phyloP scores from a whole-genome alignment of 2,888 invertebrate species.

The Drosophila pseudotakahashii region DNA sequence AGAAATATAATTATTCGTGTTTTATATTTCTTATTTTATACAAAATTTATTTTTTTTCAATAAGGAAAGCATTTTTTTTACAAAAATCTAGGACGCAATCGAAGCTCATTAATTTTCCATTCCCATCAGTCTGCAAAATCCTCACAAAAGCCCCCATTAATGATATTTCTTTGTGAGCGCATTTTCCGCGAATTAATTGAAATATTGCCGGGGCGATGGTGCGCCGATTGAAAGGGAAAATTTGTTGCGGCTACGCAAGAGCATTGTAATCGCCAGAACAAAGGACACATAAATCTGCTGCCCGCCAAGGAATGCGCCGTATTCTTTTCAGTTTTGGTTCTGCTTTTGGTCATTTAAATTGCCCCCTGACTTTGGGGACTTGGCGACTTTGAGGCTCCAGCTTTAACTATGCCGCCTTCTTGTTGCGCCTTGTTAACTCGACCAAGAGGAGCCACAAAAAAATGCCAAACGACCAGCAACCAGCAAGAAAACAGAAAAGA shows the following conservation, averaged over 20 bases:
- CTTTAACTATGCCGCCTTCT: constrained; percentile 75
- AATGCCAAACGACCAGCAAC: constrained; percentile 19
- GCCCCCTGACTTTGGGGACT: constrained; percentile 64
- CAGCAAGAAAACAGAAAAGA: constrained; percentile 14
- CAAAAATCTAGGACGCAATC: constrained; percentile 1
- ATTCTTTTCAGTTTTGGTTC: constrained; percentile 33
- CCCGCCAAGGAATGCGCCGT: constrained; percentile 38
- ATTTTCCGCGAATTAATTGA: constrained; percentile 69
- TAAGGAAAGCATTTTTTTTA: neutral
- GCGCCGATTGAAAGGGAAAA: constrained; percentile 70
- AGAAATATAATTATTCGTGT: too few species aligned
- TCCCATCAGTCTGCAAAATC: neutral
- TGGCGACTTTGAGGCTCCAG: constrained; percentile 57
- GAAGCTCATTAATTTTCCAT: constrained; percentile 27
- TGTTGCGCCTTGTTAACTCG: constrained; percentile 65
- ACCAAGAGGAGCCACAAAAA: constrained; percentile 51
- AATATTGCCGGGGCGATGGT: constrained; percentile 50
- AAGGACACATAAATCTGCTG: constrained; percentile 72
- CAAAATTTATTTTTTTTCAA: too few species aligned
- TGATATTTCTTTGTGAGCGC: constrained; percentile 57
- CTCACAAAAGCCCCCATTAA: constrained; percentile 38
- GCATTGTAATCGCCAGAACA: constrained; percentile 67
- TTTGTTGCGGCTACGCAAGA: constrained; percentile 45
- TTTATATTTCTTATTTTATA: too few species aligned
- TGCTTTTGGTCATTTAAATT: constrained; percentile 71